A percentile compares a stretch with the other conserved stretches of the same genome.
Evolutionary conservation across 1,140 invertebrate genomes (phyloP).

Genomic region (Megathymus violae): DNA sequence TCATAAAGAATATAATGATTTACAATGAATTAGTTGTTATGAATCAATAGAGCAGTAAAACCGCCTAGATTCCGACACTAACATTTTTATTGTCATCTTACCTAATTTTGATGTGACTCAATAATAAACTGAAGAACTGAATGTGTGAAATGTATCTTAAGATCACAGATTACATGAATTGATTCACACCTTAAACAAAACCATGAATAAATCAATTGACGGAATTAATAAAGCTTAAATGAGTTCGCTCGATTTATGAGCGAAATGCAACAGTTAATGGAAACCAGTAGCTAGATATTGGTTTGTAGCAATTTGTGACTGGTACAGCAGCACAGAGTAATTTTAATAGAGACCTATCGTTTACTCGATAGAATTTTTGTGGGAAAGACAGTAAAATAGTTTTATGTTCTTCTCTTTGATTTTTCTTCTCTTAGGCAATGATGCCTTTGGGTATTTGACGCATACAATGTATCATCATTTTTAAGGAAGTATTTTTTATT

Average conservation of each 20-base stretch:
- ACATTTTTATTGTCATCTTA: neutral
- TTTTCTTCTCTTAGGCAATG: no score
- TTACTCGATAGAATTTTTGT: neutral
- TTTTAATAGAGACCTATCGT: neutral
- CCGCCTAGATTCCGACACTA: no score
- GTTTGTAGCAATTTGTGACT: conserved; percentile 21
- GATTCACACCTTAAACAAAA: neutral
- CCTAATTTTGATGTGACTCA: neutral
- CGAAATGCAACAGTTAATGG: conserved; percentile 30
- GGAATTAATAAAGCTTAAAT: conserved; percentile 11
- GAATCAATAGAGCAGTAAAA: no score
- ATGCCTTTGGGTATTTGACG: no score
- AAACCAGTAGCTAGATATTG: conserved; percentile 12
- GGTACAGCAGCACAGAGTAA: neutral
- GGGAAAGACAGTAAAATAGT: neutral
- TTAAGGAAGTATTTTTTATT: no score
- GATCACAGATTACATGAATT: neutral
- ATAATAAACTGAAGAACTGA: conserved; percentile 1
- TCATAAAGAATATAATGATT: no score
- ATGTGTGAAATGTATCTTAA: neutral
- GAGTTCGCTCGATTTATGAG: conserved; percentile 13
- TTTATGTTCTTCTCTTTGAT: no score
- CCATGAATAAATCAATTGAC: conserved; percentile 22
- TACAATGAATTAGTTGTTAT: no score
- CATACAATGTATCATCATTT: no score